Conservation (phyloP, 2,113 vertebrate genomes). For the Aspiorhynchus laticeps region DNA sequence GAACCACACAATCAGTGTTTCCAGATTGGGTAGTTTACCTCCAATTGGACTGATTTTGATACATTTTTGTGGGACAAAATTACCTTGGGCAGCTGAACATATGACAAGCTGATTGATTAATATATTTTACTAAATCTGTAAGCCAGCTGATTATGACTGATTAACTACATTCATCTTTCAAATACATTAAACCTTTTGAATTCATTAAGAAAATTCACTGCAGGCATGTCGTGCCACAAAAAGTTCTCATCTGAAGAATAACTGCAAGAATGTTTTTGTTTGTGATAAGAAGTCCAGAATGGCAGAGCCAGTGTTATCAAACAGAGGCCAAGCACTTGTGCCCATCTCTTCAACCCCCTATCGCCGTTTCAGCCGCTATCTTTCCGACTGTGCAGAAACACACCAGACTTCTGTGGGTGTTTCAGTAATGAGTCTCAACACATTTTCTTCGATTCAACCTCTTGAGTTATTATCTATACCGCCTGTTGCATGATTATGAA, state of each 20-base stretch:
- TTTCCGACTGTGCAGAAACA: slow-evolving; percentile 1
- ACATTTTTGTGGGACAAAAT: neutral
- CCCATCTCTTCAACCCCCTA: neutral
- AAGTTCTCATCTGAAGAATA: neutral
- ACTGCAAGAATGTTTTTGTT: slow-evolving; percentile 30
- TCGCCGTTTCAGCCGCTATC: neutral
- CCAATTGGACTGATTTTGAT: neutral
- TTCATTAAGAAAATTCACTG: neutral
- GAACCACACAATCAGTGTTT: neutral
- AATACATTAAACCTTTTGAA: neutral
- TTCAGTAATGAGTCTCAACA: neutral
- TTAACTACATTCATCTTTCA: neutral
- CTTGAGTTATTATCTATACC: neutral
- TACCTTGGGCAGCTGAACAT: neutral
- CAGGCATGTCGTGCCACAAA: neutral
- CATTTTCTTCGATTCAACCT: neutral
- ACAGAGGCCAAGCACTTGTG: slow-evolving; percentile 7
- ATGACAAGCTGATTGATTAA: neutral
- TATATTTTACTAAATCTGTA: neutral
- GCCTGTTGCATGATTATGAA: neutral
- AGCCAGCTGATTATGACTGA: neutral
- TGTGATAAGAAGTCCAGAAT: slow-evolving; percentile 27
- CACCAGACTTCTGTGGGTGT: neutral
- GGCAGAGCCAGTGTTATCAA: slow-evolving; percentile 44
- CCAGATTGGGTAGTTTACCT: neutral